Evolutionary conservation across 1,140 invertebrate genomes (phyloP).

Genomic region (Schlechtendalia chinensis): DNA sequence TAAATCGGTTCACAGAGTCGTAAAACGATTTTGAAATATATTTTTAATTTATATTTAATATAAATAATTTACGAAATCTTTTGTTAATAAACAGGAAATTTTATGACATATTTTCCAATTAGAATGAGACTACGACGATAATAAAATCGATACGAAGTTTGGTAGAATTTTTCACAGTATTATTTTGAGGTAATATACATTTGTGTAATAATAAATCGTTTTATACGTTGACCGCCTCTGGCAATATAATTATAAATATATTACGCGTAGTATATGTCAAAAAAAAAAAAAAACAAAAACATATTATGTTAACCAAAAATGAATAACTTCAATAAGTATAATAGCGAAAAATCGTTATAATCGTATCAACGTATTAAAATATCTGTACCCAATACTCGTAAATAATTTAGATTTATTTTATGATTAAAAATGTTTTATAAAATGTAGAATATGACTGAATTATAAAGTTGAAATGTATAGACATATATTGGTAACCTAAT

Average conservation of each 20-base stretch:
- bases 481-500: too few species aligned
- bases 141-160: not conserved
- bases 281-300: not conserved
- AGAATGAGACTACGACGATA: not conserved
- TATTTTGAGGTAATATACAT: not conserved
- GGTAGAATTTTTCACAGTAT: not conserved
- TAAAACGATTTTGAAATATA: not conserved
- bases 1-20: not conserved
- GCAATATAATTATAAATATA: not conserved
- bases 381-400: too few species aligned
- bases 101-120: not conserved
- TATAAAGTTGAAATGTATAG: too few species aligned
- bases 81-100: not conserved
- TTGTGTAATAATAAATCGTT: not conserved
- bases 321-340: not conserved
- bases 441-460: too few species aligned
- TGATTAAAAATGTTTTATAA: too few species aligned
- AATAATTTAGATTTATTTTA: too few species aligned
- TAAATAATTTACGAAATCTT: not conserved
- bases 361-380: too few species aligned
- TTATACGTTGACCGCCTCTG: not conserved
- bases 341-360: not conserved
- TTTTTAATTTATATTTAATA: not conserved
- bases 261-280: not conserved
- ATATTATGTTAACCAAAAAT: not conserved